phyloP scores from a whole-genome alignment of 2,113 vertebrate species.

The Rhinoderma darwinii region DNA sequence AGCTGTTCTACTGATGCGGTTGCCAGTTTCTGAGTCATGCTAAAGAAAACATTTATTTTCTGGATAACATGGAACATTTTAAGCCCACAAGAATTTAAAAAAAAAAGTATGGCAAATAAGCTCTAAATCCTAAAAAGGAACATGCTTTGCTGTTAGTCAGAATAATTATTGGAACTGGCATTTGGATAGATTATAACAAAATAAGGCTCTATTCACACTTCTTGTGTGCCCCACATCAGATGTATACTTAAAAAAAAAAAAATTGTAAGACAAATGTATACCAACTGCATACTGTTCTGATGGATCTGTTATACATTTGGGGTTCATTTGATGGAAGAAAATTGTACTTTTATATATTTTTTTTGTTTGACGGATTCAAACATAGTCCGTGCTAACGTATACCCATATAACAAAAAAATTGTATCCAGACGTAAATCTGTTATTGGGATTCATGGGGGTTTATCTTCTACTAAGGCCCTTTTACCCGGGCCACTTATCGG shows the following conservation, averaged over 20 bases:
- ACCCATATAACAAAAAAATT: no score
- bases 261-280: no score
- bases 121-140: constrained; percentile 19
- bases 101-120: background rate
- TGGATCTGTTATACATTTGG: background rate
- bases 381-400: no score
- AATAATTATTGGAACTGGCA: background rate
- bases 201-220: no score
- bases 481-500: no score
- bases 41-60: constrained; percentile 20
- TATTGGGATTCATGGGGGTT: no score
- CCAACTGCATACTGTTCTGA: background rate
- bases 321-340: no score
- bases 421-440: no score
- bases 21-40: constrained; percentile 34
- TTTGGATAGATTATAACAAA: background rate
- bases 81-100: constrained; percentile 5
- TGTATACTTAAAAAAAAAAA: no score
- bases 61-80: constrained; percentile 16
- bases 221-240: background rate
- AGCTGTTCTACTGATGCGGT: background rate
- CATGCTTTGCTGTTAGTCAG: background rate
- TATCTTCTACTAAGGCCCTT: no score
- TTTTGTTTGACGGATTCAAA: no score
- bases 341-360: no score